These are phyloP conservation scores for Varanus salvator DNA, from an alignment of 2,113 vertebrate species.

Conservation along the genomic window DNA sequence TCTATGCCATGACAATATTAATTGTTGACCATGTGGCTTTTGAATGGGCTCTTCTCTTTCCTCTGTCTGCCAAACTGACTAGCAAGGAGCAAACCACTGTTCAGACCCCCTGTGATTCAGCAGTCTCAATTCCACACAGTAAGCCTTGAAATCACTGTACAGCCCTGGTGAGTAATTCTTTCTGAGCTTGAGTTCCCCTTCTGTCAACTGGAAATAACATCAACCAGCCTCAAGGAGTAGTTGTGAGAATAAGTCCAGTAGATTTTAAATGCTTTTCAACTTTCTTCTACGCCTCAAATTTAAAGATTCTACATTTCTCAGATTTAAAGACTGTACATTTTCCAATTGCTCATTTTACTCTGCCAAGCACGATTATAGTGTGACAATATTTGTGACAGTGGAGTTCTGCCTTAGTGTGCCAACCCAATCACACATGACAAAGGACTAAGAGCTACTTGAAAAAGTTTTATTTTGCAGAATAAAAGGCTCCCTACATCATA, in stretches of 20 bases:
- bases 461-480: too few species aligned
- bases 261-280: not conserved
- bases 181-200: not conserved
- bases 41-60: not conserved
- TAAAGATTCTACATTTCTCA: not conserved
- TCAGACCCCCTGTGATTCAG: not conserved
- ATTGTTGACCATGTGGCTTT: too few species aligned
- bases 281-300: not conserved
- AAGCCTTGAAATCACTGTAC: not conserved
- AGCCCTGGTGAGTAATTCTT: not conserved
- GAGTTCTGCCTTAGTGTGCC: too few species aligned
- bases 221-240: not conserved
- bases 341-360: not conserved
- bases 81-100: not conserved
- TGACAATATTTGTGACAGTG: too few species aligned
- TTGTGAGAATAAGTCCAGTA: not conserved
- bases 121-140: not conserved
- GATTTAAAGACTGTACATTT: too few species aligned
- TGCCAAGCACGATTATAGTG: not conserved
- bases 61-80: slow-evolving; percentile 29
- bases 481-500: too few species aligned
- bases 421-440: too few species aligned
- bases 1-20: not conserved
- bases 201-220: not conserved
- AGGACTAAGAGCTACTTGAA: too few species aligned